These are phyloP conservation scores for Pseudachorutes palmiensis DNA, from an alignment of 1,140 invertebrate genomes.

Conservation along the genomic window DNA sequence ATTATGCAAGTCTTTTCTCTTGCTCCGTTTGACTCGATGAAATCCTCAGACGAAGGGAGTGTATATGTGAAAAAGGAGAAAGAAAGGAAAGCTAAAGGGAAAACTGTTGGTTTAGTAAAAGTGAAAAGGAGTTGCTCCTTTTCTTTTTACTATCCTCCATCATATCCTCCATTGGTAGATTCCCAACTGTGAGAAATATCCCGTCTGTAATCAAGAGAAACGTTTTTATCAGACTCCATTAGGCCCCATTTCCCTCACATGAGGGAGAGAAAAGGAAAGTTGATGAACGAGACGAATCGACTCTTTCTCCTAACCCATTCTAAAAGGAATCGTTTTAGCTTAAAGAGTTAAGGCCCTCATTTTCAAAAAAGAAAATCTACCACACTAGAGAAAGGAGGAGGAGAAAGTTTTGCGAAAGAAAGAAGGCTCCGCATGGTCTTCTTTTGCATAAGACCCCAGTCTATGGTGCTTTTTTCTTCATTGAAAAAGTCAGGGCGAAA, in stretches of 20 bases:
- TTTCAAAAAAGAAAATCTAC: background rate
- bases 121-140: constrained; percentile 10
- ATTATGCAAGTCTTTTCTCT: constrained; percentile 20
- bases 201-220: constrained; percentile 32
- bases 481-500: no score
- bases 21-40: constrained; percentile 5
- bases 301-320: constrained; percentile 6
- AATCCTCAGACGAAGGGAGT: background rate
- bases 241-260: constrained; percentile 28
- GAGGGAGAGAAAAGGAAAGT: constrained; percentile 12
- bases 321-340: constrained; percentile 7
- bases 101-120: constrained; percentile 1
- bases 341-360: background rate
- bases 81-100: constrained; percentile 10
- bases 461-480: no score
- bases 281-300: constrained; percentile 28
- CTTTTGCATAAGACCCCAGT: no score
- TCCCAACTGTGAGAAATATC: constrained; percentile 23
- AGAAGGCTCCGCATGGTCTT: no score
- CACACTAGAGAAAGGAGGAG: background rate
- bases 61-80: constrained; percentile 1
- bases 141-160: background rate
- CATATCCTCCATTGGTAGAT: background rate
- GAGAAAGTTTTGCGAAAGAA: background rate
- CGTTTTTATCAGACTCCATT: constrained; percentile 35